Evolutionary conservation across 1,140 invertebrate species (phyloP).

Genomic region (Antheraea pernyi): DNA sequence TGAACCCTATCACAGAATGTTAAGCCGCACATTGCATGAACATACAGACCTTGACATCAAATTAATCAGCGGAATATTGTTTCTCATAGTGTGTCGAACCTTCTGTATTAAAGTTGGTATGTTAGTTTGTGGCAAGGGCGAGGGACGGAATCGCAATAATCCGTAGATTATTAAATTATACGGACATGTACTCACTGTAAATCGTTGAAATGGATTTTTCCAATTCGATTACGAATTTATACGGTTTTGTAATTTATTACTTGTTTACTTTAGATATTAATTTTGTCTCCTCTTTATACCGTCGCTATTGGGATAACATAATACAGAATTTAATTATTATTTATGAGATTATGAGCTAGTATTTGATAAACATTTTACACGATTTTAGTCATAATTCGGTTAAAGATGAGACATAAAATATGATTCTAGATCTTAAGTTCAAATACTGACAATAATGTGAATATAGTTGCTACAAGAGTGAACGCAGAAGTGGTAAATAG

Average conservation of each 20-base stretch:
- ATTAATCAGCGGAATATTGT: constrained; percentile 5
- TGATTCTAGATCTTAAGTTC: no score
- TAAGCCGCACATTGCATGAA: neutral
- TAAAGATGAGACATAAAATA: no score
- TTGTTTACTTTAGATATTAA: neutral
- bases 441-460: no score
- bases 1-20: neutral
- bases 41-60: constrained; percentile 1
- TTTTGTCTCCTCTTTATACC: neutral
- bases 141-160: constrained; percentile 61
- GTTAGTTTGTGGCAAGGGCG: constrained; percentile 32
- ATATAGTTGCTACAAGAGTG: no score
- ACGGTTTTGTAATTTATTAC: constrained; percentile 7
- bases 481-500: no score
- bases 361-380: no score
- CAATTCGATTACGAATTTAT: constrained; percentile 16
- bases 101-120: constrained; percentile 1
- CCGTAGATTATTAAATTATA: constrained; percentile 71
- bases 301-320: neutral
- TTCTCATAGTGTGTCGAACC: constrained; percentile 2
- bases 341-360: no score
- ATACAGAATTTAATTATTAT: no score
- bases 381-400: no score
- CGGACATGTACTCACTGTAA: constrained; percentile 33
- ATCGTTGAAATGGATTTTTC: constrained; percentile 40